Evolutionary conservation across 1,140 invertebrate species (phyloP), one percentile per base, ranked within the genome.

Genomic region (Micrasema longulum): DNA sequence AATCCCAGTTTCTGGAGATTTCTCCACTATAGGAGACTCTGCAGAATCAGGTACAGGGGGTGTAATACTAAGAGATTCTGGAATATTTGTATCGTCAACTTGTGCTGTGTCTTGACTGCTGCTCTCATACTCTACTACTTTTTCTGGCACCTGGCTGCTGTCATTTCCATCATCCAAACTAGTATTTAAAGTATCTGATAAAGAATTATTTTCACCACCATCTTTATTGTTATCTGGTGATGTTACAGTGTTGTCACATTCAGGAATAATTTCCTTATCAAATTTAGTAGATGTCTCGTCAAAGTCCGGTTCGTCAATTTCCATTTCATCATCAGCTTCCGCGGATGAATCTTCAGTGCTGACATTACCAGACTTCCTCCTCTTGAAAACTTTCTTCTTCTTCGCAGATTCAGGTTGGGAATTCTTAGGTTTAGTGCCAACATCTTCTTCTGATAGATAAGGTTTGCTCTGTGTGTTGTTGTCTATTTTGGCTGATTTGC

Each of bases 241-340:
- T 16, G 43, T 31, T 31, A 31, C 9, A 45, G 43, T 23, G 47
- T n/a, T 31, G n/a, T 64, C 41, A 36, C 11, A 16, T 23, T 76
- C 10, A 52, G 52, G 11, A 71, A 41, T 12, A 18, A 38, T n/a
- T 23, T 72, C 70, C 67, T 69, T 73, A 10, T 70, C 52, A 43
- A 63, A 63, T 31, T 65, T 69, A n/a, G 26, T 36, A 18, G 60
- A 43, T 66, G 70, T 72, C 47, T 69, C 52, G 50, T 72, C 20
- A 68, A 73, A 66, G 72, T 85, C 82, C 11, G 81, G 78, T 78
- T 88, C 87, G 64, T 89, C 87, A 23, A 87, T 84, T 75, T 89
- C 87, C 87, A 88, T 88, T 78, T 89, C 87, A 77, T 89, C 87
- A 78, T 88, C 87, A 18, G 87, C 87, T 78, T 89, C 88, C 3